These are phyloP conservation scores for Ostrea denselamellosa DNA, from an alignment of 1,140 invertebrate species.

Conservation along the genomic window DNA sequence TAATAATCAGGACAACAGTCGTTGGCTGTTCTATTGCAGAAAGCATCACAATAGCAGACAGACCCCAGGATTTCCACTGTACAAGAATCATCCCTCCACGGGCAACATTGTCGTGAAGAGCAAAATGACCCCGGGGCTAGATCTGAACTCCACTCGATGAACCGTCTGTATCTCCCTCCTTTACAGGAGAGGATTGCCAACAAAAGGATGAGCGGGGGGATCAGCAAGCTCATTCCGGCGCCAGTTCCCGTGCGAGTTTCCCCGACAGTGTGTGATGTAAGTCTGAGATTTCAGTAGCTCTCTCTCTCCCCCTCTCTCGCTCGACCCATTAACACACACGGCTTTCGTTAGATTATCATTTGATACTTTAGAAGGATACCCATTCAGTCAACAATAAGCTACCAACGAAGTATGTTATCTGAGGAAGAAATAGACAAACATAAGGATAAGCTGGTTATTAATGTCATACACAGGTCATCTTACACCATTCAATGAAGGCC, in stretches of 20 bases:
- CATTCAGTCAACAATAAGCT: neutral
- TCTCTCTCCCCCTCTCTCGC: neutral
- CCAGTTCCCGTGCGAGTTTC: constrained; percentile 2
- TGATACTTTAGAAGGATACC: neutral
- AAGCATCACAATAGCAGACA: constrained; percentile 95
- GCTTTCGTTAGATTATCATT: constrained; percentile 6
- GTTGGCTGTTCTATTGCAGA: constrained; percentile 86
- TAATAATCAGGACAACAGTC: constrained; percentile 95
- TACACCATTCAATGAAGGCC: neutral
- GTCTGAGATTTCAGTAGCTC: neutral
- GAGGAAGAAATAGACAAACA: neutral
- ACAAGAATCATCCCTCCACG: constrained; percentile 86
- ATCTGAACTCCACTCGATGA: constrained; percentile 65
- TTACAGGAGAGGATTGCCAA: neutral
- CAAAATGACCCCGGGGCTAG: constrained; percentile 66
- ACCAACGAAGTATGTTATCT: neutral
- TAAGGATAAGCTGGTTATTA: neutral
- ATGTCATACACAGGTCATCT: neutral
- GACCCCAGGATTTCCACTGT: constrained; percentile 87
- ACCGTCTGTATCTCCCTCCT: constrained; percentile 49
- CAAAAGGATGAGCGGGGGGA: neutral
- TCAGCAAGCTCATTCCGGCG: neutral
- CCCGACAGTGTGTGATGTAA: constrained; percentile 18
- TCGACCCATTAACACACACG: neutral
- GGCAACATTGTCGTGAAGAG: constrained; percentile 82